Conservation (phyloP, 2,888 invertebrate genomes). For the Polyommatus iphigenia region DNA sequence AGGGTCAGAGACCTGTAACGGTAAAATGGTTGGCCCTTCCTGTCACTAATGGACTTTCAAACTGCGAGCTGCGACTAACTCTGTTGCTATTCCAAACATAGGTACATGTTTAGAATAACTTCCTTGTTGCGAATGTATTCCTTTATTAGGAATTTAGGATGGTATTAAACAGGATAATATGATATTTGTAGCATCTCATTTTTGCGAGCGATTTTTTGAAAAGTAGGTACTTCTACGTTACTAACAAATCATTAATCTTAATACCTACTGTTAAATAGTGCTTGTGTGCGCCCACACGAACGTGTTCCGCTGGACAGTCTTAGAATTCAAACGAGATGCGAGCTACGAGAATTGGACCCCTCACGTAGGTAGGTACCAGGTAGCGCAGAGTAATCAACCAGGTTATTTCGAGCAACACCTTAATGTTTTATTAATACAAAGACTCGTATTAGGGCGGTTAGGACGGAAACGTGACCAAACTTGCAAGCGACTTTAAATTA, state of each 20-base stretch:
- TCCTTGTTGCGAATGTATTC: background rate
- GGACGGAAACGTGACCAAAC: conserved; percentile 14
- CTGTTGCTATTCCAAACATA: background rate
- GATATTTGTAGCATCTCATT: too few relatives aligned
- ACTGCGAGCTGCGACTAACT: background rate
- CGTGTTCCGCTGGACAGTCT: too few relatives aligned
- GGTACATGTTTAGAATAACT: background rate
- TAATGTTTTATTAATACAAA: conserved; percentile 29
- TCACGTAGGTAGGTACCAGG: background rate
- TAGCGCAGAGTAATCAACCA: background rate
- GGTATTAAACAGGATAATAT: background rate
- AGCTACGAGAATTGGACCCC: background rate
- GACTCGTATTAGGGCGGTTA: conserved; percentile 24
- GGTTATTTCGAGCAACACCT: conserved; percentile 16
- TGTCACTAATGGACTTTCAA: conserved; percentile 7
- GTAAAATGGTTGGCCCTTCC: background rate
- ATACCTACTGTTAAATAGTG: background rate
- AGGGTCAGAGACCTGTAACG: background rate
- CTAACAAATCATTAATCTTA: background rate
- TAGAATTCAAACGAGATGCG: background rate
- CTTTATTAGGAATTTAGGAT: background rate
- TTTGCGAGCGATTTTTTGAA: too few relatives aligned
- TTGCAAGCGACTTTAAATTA: conserved; percentile 24
- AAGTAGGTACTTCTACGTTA: too few relatives aligned
- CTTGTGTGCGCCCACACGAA: too few relatives aligned